phyloP scores from a whole-genome alignment of 1,140 invertebrate species.

The Euura lappo region DNA sequence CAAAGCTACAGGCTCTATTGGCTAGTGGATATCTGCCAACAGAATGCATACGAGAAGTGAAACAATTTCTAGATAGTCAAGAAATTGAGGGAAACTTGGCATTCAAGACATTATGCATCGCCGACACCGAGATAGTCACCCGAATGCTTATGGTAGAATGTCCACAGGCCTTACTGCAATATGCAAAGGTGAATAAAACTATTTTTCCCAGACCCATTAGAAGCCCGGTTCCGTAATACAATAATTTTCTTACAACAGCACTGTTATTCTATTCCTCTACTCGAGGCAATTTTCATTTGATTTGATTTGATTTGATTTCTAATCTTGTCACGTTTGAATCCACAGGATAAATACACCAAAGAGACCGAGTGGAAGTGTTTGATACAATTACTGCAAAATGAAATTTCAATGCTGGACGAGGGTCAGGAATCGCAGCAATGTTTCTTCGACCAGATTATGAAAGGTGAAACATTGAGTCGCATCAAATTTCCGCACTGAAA shows the following conservation, averaged over 20 bases:
- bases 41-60: constrained; percentile 55
- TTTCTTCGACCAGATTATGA: constrained; percentile 60
- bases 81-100: constrained; percentile 52
- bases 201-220: not conserved
- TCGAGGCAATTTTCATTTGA: constrained; percentile 22
- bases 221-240: too few species aligned
- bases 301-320: constrained; percentile 26
- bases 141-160: constrained; percentile 60
- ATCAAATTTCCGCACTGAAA: too few species aligned
- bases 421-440: constrained; percentile 48
- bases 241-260: too few species aligned
- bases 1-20: constrained; percentile 54
- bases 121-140: constrained; percentile 43
- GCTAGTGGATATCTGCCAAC: constrained; percentile 51
- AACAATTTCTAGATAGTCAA: constrained; percentile 53
- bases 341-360: constrained; percentile 60
- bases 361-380: constrained; percentile 63
- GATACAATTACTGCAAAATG: constrained; percentile 56
- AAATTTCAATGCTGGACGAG: constrained; percentile 51
- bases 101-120: constrained; percentile 48
- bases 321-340: constrained; percentile 23
- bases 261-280: constrained; percentile 16
- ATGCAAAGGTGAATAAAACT: constrained; percentile 61
- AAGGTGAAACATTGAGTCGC: constrained; percentile 48
- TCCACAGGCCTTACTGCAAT: constrained; percentile 64